phyloP scores from a whole-genome alignment of 2,797 vertebrate genomes.

The Vultur gryphus region DNA sequence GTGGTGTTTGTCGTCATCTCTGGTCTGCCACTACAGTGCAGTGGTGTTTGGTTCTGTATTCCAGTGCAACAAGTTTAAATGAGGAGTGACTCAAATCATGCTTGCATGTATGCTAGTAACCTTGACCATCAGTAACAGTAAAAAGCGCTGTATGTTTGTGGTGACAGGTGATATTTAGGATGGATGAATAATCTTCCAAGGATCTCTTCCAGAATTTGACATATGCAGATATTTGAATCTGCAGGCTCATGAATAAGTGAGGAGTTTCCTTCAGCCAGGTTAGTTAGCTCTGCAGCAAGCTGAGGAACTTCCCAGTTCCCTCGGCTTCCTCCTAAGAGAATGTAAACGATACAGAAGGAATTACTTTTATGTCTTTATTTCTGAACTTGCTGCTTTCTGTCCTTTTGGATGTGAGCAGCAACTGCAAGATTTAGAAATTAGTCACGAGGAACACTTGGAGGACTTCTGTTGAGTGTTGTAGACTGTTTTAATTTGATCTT shows the following conservation, averaged over 20 bases:
- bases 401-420: background rate
- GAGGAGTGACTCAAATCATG: background rate
- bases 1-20: background rate
- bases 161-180: background rate
- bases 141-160: background rate
- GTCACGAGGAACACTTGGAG: background rate
- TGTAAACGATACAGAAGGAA: background rate
- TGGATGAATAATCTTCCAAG: background rate
- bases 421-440: background rate
- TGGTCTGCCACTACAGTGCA: background rate
- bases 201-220: background rate
- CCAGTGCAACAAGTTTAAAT: background rate
- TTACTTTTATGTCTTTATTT: background rate
- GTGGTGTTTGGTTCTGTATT: rapidly evolving
- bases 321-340: background rate
- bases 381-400: background rate
- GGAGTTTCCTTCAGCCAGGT: background rate
- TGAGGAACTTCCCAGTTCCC: background rate
- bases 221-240: background rate
- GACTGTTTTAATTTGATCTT: background rate
- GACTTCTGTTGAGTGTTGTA: background rate
- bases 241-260: background rate
- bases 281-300: background rate
- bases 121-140: no score
- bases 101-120: background rate